phyloP scores from a whole-genome alignment of 2,113 vertebrate genomes.

The Anguilla rostrata region DNA sequence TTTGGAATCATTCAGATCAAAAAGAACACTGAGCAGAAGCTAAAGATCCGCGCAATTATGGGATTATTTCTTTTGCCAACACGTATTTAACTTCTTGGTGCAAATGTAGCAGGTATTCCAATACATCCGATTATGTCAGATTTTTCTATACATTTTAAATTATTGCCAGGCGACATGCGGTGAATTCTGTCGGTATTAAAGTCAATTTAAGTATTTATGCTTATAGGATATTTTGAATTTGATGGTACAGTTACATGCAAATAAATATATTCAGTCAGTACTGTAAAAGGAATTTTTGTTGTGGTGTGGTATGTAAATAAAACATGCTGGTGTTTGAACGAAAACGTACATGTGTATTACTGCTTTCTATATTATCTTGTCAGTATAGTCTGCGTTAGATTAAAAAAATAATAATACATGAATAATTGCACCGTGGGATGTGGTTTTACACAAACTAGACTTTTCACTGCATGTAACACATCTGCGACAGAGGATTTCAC shows the following conservation, averaged over 20 bases:
- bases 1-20: neutral
- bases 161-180: neutral
- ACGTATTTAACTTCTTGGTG: neutral
- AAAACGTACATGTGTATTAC: slow-evolving; percentile 13
- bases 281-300: slow-evolving; percentile 32
- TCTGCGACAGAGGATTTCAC: neutral
- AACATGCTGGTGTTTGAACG: slow-evolving; percentile 16
- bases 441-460: neutral
- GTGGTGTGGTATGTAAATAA: slow-evolving; percentile 29
- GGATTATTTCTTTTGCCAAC: neutral
- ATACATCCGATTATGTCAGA: slow-evolving; percentile 4
- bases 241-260: slow-evolving; percentile 3
- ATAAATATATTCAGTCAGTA: slow-evolving; percentile 26
- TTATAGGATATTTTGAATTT: slow-evolving; percentile 17
- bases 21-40: neutral
- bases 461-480: neutral
- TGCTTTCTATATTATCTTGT: neutral
- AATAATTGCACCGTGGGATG: slow-evolving; percentile 4
- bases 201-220: slow-evolving; percentile 11
- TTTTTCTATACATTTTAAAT: neutral
- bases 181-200: slow-evolving; percentile 10
- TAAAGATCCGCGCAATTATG: slow-evolving; percentile 5
- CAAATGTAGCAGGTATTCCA: neutral
- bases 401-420: neutral
- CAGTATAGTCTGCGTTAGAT: neutral